Base-by-base conservation (phyloP, 2,113 vertebrate species). In the Perca schrenkii region DNA sequence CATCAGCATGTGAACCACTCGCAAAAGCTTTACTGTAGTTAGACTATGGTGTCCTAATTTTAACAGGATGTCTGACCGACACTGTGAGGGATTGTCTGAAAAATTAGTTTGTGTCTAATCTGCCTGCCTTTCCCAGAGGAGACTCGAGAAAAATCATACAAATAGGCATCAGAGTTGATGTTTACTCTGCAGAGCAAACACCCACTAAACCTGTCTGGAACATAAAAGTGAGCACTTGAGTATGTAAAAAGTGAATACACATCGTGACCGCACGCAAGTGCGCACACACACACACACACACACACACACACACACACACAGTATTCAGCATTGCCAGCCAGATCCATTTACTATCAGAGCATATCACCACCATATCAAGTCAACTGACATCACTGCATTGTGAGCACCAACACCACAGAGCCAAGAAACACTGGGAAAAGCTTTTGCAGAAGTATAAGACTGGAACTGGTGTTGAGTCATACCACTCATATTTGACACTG, bases 181-280 rank as follows among this genome's bases (percentile, higher is more conserved):
- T 91, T 89, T 88, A 91, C 71, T 85, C 67, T 88, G 54, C 81
- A 80, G 58, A 14, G 53, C 66, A 86, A 86, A 82, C 88, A 91
- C 84, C 76, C 70, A 89, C 84, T 90, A 91, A 93, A 92, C 88
- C 80, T 86, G 88, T 85, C 79, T 88, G 73, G 67, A 82, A 77
- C 13, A 21, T 53, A 83, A n/a, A 73, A 76, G 68, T 22, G 60
- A 84, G 52, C 58, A 62, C 52, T 82, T 40, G 53, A 72, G 47
- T 69, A 54, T 69, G 67, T 77, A 70, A 60, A 83, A 79, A 81
- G 22, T 78, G 54, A 77, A 83, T 4, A 25, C 25, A 25, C 25
- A 25, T 25, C 25, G 25, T 25, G 25, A 25, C 25, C 25, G 25
- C 25, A 25, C 2, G 28, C 28, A 31, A 31, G 4, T 2, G 4